Base-by-base conservation (phyloP, 2,797 vertebrate genomes). In the Sus cebifrons region DNA sequence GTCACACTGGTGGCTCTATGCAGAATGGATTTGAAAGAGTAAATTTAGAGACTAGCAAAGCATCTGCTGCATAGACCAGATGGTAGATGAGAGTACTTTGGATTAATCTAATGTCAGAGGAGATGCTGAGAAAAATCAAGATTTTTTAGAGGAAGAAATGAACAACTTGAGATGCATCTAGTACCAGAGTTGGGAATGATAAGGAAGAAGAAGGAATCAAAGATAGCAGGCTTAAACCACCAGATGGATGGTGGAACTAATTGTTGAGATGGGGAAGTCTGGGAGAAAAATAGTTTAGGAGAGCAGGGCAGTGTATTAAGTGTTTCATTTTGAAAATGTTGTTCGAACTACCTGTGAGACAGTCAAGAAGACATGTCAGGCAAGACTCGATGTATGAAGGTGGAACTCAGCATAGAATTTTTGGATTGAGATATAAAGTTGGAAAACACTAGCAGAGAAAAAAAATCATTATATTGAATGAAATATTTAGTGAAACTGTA, bases 241-340 rank as follows among this genome's bases (percentile, higher is more conserved):
- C 20, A 83, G 54, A 62, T 16, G 27, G 27, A 12, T 60, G 44
- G 18, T 60, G 13, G 25, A 15, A 58, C 4, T 52, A 60, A 11
- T 29, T 32, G 6, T 29, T 52, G 29, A 89, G 13, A 86, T 64
- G 25, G 29, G n/a, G 20, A 96, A 82, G 15, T 62, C 3, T 81
- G 21, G 54, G 29, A 91, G 21, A 65, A 78, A 83, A 95, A 54
- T 1, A 29, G n/a, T 15, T 93, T 60, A 54, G 21, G 17, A 32
- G 1, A 79, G 4, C 3, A 52, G 12, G 18, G 18, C 11, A 67
- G 23, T 65, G 10, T 36, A 44, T 29, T 92, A 60, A 65, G 74
- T 49, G 36, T 74, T 93, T 68, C 67, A 89, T 70, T 52, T 92
- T 84, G 65, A 94, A 95, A 86, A 75, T 25, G 20, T 20, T 87